Evolutionary conservation across 2,888 invertebrate species (phyloP), one percentile per base, ranked within the genome.

Genomic region (Polymixis lichenea): DNA sequence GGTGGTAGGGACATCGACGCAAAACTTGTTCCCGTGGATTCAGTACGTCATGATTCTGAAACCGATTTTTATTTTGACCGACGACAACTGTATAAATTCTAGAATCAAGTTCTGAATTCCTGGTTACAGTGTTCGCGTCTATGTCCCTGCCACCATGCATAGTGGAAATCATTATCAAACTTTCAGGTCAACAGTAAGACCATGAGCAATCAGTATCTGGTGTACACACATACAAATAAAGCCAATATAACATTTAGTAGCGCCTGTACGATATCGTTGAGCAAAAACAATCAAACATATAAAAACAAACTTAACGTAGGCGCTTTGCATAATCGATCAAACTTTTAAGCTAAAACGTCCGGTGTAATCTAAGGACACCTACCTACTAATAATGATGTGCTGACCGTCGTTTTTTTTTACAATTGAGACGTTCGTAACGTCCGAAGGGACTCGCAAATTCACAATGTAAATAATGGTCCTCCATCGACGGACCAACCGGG

Each of bases 201-300:
- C 28, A 8, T 25, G 13, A 46, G 11, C 9, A 49, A 22, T 49
- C 25, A 65, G 5, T 66, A 28, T 49, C 49, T 17, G 2, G 22
- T n/a, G n/a, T n/a, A 32, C 11, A 11, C 19, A 19, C n/a, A 11
- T 32, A n/a, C 6, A 17, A 32, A 32, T 55, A 17, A 17, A 17
- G 3, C 17, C 17, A 17, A 17, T 17, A 6, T 3, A 56, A 38
- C 22, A 38, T 38, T 62, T n/a, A 4, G 7, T 67, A 38, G 55
- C 64, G 73, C 80, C 83, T 80, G 8, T 8, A 3, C 0, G 38
- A 68, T 62, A 28, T 49, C 0, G 0, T 13, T 25, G 55, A 78
- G 85, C 85, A 82, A 61, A 65, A n/a, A 43, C 15, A 13, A 5
- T 17, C 3, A 28, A 19, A 55, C 17, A 22, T 9, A 4, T 19